Conservation (phyloP, 1,140 invertebrate species). For the Polypedilum vanderplanki region DNA sequence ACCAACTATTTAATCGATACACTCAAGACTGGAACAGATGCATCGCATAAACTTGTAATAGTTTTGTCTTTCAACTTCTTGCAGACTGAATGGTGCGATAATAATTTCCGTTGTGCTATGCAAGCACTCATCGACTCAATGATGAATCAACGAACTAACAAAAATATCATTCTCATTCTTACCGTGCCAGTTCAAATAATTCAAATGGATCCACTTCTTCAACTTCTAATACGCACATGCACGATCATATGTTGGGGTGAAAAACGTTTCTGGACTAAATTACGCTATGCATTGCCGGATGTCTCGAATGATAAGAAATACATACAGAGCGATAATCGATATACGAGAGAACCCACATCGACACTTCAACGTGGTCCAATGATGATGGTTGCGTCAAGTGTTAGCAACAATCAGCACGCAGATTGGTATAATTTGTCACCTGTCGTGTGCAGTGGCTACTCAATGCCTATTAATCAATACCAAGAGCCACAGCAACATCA, state of each 20-base stretch:
- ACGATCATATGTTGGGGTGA: conserved; percentile 80
- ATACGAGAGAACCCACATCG: neutral
- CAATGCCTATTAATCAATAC: conserved; percentile 15
- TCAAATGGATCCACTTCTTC: conserved; percentile 70
- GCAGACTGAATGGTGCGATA: conserved; percentile 65
- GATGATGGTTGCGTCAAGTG: conserved; percentile 33
- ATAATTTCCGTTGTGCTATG: conserved; percentile 61
- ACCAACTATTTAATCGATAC: conserved; percentile 63
- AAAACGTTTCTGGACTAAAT: conserved; percentile 81
- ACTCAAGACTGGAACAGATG: conserved; percentile 69
- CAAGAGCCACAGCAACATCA: neutral
- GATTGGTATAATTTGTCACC: conserved; percentile 19
- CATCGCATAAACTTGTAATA: conserved; percentile 62
- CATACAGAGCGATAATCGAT: conserved; percentile 34
- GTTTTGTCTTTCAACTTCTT: conserved; percentile 67
- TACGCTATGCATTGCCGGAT: conserved; percentile 82
- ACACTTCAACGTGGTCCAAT: conserved; percentile 20
- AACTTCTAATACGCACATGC: conserved; percentile 74
- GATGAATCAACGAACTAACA: conserved; percentile 60
- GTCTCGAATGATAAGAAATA: conserved; percentile 34
- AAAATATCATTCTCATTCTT: conserved; percentile 64
- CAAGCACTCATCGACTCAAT: conserved; percentile 63
- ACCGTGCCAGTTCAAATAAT: conserved; percentile 57
- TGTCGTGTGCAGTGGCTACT: conserved; percentile 17
- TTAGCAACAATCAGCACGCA: neutral